Percentiles rank a stretch among this genome's conserved stretches.
Evolutionary conservation across 35 echinoderm and acorn worm species (phyloP).

Genomic region (Eucidaris tribuloides): DNA sequence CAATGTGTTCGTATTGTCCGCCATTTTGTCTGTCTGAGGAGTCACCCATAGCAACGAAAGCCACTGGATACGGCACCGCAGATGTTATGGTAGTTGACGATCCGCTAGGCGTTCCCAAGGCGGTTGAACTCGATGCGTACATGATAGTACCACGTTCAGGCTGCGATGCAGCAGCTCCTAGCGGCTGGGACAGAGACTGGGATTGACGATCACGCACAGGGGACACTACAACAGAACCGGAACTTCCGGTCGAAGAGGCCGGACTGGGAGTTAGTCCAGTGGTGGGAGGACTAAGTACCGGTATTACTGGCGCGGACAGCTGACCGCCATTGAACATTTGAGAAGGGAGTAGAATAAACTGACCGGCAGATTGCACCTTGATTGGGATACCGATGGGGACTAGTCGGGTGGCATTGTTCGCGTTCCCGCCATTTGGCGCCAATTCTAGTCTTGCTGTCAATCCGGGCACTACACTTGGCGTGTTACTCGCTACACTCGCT

Average conservation of each 20-base stretch:
- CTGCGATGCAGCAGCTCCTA: background rate
- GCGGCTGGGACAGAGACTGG: background rate
- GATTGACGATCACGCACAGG: background rate
- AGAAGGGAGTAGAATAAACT: conserved; percentile 1
- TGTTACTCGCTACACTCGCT: background rate
- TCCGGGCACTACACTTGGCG: background rate
- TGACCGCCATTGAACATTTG: conserved; percentile 18
- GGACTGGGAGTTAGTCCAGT: background rate
- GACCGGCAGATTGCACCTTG: conserved; percentile 10
- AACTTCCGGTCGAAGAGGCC: background rate
- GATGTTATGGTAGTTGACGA: background rate
- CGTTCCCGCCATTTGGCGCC: background rate
- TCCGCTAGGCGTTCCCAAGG: background rate
- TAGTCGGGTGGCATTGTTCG: background rate
- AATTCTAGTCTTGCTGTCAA: background rate
- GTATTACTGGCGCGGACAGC: conserved; percentile 2
- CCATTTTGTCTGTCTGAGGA: conserved; percentile 2
- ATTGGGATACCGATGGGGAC: conserved; percentile 19
- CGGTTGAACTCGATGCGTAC: conserved; percentile 20
- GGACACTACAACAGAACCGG: background rate
- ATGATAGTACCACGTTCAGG: background rate
- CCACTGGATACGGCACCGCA: background rate
- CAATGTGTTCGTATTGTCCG: background rate
- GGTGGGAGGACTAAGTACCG: conserved; percentile 11
- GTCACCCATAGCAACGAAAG: conserved; percentile 13